These are phyloP conservation scores for Grammomys surdaster DNA, from an alignment of 2,113 vertebrate species.

Conservation along the genomic window DNA sequence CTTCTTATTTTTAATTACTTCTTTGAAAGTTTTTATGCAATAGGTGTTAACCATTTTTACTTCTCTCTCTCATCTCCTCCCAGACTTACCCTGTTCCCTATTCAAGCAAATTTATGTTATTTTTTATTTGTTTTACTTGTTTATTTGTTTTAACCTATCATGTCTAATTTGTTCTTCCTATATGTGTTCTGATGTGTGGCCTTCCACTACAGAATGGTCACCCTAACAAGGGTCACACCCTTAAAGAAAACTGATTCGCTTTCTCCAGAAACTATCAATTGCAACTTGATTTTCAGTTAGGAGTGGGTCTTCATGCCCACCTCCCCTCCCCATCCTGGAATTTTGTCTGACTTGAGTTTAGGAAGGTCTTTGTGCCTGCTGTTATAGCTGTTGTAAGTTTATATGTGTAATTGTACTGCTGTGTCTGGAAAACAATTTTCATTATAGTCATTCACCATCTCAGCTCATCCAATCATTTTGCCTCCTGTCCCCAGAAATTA, in stretches of 20 bases:
- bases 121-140: background rate
- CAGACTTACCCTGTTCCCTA: background rate
- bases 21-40: background rate
- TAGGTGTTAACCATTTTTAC: background rate
- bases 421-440: background rate
- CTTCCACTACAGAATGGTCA: background rate
- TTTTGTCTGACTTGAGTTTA: background rate
- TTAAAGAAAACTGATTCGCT: background rate
- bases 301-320: background rate
- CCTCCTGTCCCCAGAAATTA: background rate
- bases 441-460: background rate
- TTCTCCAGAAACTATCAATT: background rate
- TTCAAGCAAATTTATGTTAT: background rate
- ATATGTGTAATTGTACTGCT: background rate
- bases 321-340: background rate
- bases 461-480: background rate
- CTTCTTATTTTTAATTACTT: background rate
- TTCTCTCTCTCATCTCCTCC: background rate
- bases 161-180: background rate
- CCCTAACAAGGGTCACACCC: background rate
- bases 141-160: too few relatives aligned
- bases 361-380: background rate
- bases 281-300: background rate
- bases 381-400: background rate
- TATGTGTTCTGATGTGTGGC: background rate